Evolutionary conservation across 2,113 vertebrate genomes (phyloP).

Genomic region (Periophthalmus modestus): DNA sequence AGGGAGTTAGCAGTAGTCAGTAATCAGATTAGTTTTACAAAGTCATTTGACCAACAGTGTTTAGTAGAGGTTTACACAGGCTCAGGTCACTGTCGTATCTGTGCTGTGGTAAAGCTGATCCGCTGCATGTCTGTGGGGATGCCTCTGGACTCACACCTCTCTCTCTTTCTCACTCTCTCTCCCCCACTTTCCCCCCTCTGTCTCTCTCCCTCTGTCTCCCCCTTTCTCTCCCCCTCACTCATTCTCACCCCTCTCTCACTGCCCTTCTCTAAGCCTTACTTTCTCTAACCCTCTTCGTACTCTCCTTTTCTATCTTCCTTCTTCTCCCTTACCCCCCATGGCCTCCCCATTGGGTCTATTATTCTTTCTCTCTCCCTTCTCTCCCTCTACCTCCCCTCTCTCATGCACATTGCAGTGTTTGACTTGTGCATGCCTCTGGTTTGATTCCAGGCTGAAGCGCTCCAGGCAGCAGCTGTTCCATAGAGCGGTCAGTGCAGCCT

Average conservation of each 20-base stretch:
- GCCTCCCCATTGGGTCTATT: too few relatives aligned
- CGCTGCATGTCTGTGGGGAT: constrained; percentile 20
- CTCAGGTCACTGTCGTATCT: not conserved
- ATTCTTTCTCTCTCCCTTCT: constrained; percentile 15
- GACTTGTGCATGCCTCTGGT: not conserved
- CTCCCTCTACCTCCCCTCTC: not conserved
- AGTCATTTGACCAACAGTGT: not conserved
- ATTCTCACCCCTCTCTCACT: too few relatives aligned
- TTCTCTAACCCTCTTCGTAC: too few relatives aligned
- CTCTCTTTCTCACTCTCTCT: not conserved
- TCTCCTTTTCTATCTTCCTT: too few relatives aligned
- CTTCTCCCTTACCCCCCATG: too few relatives aligned
- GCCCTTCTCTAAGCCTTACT: too few relatives aligned
- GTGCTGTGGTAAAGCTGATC: constrained; percentile 35
- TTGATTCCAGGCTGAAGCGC: constrained; percentile 4
- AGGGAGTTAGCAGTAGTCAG: too few relatives aligned
- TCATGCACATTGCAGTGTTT: not conserved
- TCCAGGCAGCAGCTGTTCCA: not conserved
- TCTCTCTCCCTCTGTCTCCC: constrained; percentile 16
- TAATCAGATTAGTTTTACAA: too few relatives aligned
- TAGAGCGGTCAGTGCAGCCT: not conserved
- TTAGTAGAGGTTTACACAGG: not conserved
- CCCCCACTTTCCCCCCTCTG: constrained; percentile 33
- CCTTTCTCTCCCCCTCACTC: not conserved
- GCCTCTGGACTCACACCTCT: constrained; percentile 38